Evolutionary conservation across 2,797 vertebrate genomes (phyloP), one percentile per base, ranked within the genome.

Genomic region (Acipenser transmontanus): DNA sequence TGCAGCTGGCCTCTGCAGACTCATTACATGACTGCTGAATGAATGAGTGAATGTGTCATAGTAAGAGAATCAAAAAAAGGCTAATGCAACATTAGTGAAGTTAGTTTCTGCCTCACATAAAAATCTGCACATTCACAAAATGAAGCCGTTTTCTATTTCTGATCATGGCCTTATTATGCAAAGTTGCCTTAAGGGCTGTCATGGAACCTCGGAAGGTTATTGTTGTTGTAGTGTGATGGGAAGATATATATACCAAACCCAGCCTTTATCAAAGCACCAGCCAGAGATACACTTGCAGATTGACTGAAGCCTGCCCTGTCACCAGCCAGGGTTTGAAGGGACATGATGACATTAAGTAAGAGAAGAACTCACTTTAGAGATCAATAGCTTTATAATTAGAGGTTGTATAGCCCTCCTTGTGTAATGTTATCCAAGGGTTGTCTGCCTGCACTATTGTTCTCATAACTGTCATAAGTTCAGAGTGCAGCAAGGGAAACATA

Each of bases 21-120:
- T 66, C 54, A 59, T 66, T 49, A 49, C 66, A 50, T 2, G 14
- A 50, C 12, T n/a, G 49, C 48, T 47, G 49, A 64, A 59, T 69
- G 57, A 69, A 47, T 65, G 63, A 61, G 63, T 61, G 68, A 69
- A 61, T 65, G n/a, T 65, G 68, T 69, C 63, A 61, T 65, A 61
- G 59, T 49, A 51, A 14, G 63, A 17, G 50, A 65, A 50, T 66
- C 17, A 56, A 59, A 47, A 6, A 11, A 6, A 14, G 54, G 17
- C 17, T 50, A 34, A 52, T 57, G 56, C 54, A 7, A 13, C 57
- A 49, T 7, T n/a, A 49, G 68, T 59, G 13, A 61, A 8, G 49
- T 14, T 51, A 47, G 6, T 52, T 62, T 57, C 63, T 59, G 64
- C 52, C 59, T 59, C 52, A 59, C 65, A 60, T 14, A 59, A 65